Conservation (phyloP, 2,113 vertebrate species). For the Pseudorasbora parva region DNA sequence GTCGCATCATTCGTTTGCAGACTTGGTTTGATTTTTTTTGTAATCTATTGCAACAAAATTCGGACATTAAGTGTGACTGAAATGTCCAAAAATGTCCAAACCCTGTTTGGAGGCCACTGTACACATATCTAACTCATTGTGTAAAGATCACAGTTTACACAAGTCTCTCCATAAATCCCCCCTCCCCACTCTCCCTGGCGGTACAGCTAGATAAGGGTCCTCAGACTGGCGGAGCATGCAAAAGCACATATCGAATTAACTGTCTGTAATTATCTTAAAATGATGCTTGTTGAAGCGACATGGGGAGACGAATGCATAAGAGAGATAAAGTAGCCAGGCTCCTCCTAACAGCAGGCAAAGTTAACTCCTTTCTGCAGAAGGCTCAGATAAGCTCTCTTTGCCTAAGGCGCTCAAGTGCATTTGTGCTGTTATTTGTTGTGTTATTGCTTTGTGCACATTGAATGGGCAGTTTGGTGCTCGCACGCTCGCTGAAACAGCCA, state of each 20-base stretch:
- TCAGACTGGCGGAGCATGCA: slow-evolving; percentile 43
- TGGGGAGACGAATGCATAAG: slow-evolving; percentile 47
- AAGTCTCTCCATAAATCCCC: slow-evolving; percentile 43
- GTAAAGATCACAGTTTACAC: slow-evolving; percentile 37
- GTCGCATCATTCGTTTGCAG: neutral
- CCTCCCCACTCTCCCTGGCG: slow-evolving; percentile 28
- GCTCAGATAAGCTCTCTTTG: slow-evolving; percentile 28
- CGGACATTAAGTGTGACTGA: neutral
- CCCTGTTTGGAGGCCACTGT: neutral
- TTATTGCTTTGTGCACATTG: slow-evolving; percentile 42
- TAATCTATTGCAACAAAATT: slow-evolving; percentile 3
- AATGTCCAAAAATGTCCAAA: neutral
- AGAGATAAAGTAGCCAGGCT: slow-evolving; percentile 50
- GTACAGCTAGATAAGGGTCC: slow-evolving; percentile 46
- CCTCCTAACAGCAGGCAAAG: slow-evolving; percentile 16
- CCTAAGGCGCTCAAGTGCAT: slow-evolving; percentile 20
- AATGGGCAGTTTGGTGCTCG: slow-evolving; percentile 34
- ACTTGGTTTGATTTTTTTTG: slow-evolving; percentile 15
- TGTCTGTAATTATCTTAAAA: slow-evolving; percentile 57
- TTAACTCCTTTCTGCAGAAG: slow-evolving; percentile 39
- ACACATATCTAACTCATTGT: slow-evolving; percentile 18
- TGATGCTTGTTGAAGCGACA: slow-evolving; percentile 52
- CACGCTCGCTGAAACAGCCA: neutral
- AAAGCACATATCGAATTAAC: slow-evolving; percentile 52
- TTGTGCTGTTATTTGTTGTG: slow-evolving; percentile 44